Conservation (phyloP, 2,113 vertebrate genomes). For the Pterocles orientalis region DNA sequence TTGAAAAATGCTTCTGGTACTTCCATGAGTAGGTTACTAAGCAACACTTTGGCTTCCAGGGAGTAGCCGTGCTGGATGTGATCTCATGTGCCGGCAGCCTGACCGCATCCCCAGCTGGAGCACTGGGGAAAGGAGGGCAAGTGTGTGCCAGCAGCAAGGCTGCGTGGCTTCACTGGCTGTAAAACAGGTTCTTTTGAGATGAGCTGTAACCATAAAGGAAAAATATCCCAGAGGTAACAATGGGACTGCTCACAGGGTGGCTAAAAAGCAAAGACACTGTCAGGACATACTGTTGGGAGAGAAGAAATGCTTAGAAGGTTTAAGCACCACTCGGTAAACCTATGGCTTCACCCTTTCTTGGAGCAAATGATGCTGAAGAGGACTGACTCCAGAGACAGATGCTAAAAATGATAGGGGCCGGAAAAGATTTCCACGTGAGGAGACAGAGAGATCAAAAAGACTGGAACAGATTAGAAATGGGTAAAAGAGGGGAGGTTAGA, state of each 20-base stretch:
- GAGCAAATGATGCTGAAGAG: background rate
- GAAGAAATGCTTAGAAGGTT: background rate
- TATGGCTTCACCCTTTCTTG: background rate
- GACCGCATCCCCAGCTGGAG: conserved; percentile 57
- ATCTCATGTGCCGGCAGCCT: conserved; percentile 39
- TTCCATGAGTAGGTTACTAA: conserved; percentile 68
- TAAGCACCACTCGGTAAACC: background rate
- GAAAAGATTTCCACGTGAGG: background rate
- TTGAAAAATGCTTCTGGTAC: conserved; percentile 68
- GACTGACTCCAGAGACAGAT: background rate
- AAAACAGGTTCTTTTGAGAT: background rate
- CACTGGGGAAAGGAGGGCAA: background rate
- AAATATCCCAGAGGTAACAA: background rate
- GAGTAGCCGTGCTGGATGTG: conserved; percentile 52
- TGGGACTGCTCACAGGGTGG: fast-evolving
- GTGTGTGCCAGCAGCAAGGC: background rate
- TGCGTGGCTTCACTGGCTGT: background rate
- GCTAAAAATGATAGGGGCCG: background rate
- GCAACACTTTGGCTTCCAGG: conserved; percentile 70
- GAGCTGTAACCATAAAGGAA: background rate
- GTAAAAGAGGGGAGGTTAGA: background rate
- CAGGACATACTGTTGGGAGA: fast-evolving
- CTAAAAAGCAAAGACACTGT: background rate
- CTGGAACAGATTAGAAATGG: background rate
- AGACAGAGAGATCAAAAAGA: background rate